phyloP scores from a whole-genome alignment of 2,113 vertebrate genomes.

The Pseudorhombus dupliciocellatus region DNA sequence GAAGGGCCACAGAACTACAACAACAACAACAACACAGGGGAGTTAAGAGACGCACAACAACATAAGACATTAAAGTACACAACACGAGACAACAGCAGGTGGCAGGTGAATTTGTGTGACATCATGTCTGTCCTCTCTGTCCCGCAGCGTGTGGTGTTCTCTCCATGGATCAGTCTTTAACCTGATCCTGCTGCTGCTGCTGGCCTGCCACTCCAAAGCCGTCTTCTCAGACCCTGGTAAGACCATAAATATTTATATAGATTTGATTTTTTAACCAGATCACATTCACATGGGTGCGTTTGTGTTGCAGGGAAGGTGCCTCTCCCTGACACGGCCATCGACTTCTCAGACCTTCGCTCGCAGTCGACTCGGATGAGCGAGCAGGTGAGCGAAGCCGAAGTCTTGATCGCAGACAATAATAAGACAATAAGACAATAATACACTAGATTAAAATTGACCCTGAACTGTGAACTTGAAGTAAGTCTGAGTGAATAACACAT shows the following conservation, averaged over 20 bases:
- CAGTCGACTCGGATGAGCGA: slow-evolving; percentile 87
- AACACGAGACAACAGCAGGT: too few relatives aligned
- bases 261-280: too few relatives aligned
- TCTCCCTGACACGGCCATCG: slow-evolving; percentile 84
- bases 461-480: too few relatives aligned
- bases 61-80: too few relatives aligned
- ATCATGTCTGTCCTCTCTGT: not conserved
- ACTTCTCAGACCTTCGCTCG: slow-evolving; percentile 87
- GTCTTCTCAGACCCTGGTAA: slow-evolving; percentile 87
- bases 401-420: not conserved
- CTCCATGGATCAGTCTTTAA: slow-evolving; percentile 85
- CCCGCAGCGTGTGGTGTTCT: slow-evolving; percentile 83
- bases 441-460: too few relatives aligned
- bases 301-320: slow-evolving; percentile 81
- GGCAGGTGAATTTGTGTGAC: too few relatives aligned
- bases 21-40: too few relatives aligned
- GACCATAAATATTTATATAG: not conserved
- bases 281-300: not conserved
- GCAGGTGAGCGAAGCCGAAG: slow-evolving; percentile 73
- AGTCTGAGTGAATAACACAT: too few relatives aligned
- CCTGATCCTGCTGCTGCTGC: slow-evolving; percentile 82
- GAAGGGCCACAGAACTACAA: too few relatives aligned
- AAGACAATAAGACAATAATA: too few relatives aligned
- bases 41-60: too few relatives aligned
- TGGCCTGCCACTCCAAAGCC: slow-evolving; percentile 84